Conservation (phyloP, 2,797 vertebrate species). For the Ispidina picta region DNA sequence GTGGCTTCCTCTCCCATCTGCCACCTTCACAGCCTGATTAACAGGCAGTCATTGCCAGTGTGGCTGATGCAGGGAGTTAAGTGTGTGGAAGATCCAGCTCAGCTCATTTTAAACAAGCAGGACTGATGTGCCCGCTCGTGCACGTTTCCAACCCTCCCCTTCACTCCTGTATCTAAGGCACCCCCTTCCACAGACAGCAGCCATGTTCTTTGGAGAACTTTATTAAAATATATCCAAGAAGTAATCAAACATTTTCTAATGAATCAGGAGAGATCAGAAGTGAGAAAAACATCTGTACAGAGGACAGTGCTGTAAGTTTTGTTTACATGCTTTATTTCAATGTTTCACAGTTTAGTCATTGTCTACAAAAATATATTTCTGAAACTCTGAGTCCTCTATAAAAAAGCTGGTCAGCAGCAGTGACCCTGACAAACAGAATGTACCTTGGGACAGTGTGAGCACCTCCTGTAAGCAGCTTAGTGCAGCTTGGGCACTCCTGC, state of each 20-base stretch:
- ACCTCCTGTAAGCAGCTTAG: slow-evolving; percentile 64
- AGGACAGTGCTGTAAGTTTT: slow-evolving; percentile 63
- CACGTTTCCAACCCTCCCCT: background rate
- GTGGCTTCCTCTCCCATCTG: background rate
- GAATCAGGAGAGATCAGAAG: slow-evolving; percentile 63
- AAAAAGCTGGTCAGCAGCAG: slow-evolving; percentile 80
- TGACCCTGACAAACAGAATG: slow-evolving; percentile 75
- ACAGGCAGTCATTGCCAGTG: background rate
- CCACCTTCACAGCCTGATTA: background rate
- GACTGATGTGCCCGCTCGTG: background rate
- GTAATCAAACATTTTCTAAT: slow-evolving; percentile 75
- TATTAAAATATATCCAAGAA: slow-evolving; percentile 96
- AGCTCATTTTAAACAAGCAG: background rate
- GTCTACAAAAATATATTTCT: slow-evolving; percentile 98
- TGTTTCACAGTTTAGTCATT: slow-evolving; percentile 83
- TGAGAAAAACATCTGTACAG: slow-evolving; percentile 76
- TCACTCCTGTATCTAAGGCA: background rate
- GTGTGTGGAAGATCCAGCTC: background rate
- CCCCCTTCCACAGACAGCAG: slow-evolving; percentile 43
- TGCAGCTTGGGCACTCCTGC: slow-evolving; percentile 49
- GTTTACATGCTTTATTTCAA: slow-evolving; percentile 78
- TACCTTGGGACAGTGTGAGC: slow-evolving; percentile 72
- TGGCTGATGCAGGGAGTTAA: background rate
- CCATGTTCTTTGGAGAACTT: slow-evolving; percentile 71
- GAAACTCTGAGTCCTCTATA: slow-evolving; percentile 83